Evolutionary conservation across 2,797 vertebrate genomes (phyloP), one percentile per base, ranked within the genome.

Genomic region (Melanogrammus aeglefinus): DNA sequence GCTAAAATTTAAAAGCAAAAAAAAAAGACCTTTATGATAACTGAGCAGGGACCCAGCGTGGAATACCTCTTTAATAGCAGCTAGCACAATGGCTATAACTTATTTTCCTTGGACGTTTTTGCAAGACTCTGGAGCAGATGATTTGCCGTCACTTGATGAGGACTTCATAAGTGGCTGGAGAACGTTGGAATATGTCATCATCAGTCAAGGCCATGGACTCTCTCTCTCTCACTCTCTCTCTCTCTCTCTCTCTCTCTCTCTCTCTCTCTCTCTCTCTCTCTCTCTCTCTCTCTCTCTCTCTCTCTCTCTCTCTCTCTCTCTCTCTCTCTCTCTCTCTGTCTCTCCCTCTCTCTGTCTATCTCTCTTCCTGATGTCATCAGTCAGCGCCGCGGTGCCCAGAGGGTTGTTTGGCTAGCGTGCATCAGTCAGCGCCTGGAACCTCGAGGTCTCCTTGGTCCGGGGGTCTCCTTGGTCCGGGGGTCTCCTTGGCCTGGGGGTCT

Each of bases 211-310:
- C 47, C n/a, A n/a, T n/a, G n/a, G n/a, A n/a, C 2, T 74, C 39
- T 27, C 10, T 4, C 16, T 44, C 38, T 72, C 71, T 33, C 16
- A 35, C 29, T 7, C 36, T 36, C 13, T 27, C 77, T 82, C 77
- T 85, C 73, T 72, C 76, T 78, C 80, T 66, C 36, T 38, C 35
- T 36, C 2, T 1, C 29, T 1, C 29, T 31, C 29, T 1, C 29
- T 31, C n/a, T n/a, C n/a, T n/a, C n/a, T n/a, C n/a, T 41, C 14
- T 16, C 39, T 41, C 39, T 0, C 77, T 82, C 78, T 76, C 72
- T 77, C 81, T 75, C 75, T 84, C 79, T 81, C 77, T 77, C 83
- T 88, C 27, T 75, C 14, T 24, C 38, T 24, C 38, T n/a, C 38
- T 18, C 16, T 39, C 73, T 39, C 73, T 39, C 73, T 13, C 73